A percentile compares a stretch with the other conserved stretches of the same genome.
These are phyloP conservation scores for Agelastica alni DNA, from an alignment of 2,888 invertebrate genomes.

Conservation along the genomic window DNA sequence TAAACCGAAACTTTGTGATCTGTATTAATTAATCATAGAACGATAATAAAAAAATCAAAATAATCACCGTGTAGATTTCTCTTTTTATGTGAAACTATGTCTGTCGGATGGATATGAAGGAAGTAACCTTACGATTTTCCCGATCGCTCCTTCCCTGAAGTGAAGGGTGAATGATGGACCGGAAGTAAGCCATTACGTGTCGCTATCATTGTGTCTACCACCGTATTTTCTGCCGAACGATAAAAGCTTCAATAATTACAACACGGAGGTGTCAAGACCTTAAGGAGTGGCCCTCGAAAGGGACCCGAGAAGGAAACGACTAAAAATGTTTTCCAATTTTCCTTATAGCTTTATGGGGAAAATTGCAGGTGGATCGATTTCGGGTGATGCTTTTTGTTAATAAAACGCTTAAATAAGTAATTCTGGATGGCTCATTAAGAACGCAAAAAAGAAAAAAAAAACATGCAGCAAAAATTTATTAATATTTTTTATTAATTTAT, in stretches of 20 bases:
- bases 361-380: constrained; percentile 6
- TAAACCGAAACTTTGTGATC: no score
- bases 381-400: not conserved
- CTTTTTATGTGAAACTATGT: no score
- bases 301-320: constrained; percentile 1
- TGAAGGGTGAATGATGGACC: constrained; percentile 47
- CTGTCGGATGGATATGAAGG: no score
- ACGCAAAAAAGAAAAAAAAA: no score
- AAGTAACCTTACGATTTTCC: not conserved
- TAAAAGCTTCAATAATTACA: constrained; percentile 27
- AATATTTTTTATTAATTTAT: no score
- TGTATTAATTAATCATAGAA: no score
- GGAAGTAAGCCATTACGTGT: constrained; percentile 55
- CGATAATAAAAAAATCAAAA: no score
- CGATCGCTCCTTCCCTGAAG: not conserved
- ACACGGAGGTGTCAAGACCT: constrained; percentile 21
- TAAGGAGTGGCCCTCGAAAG: constrained; percentile 20
- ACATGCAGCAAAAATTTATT: no score
- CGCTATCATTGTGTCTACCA: constrained; percentile 49
- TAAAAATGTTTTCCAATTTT: constrained; percentile 6
- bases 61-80: no score
- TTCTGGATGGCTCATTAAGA: no score
- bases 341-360: not conserved
- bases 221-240: constrained; percentile 23
- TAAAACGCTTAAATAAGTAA: not conserved